Evolutionary conservation across 2,797 vertebrate species (phyloP), one percentile per base, ranked within the genome.

Genomic region (Sebastes flavidus): DNA sequence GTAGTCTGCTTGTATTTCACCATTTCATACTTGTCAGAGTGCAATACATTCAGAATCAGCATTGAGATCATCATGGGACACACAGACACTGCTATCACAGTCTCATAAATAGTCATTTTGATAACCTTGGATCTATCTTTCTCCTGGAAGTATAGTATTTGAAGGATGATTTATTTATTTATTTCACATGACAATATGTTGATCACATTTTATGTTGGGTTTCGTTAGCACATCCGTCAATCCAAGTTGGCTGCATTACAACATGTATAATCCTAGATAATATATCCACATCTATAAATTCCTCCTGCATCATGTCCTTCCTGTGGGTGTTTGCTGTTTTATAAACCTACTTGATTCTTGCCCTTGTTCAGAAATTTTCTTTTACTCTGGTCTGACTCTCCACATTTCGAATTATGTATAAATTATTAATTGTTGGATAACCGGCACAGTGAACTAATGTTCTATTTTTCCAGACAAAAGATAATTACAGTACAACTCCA

Each of bases 81-180:
- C 34, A 63, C 24, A 65, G 49, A 81, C 60, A 49, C 72, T 74
- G 2, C 9, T 20, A 20, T 74, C 13, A 55, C 54, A 49, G 75
- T 85, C 42, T 85, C 65, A 59, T 75, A 46, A 61, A 77, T 42
- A 69, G 24, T 36, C 8, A 61, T 61, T 74, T 63, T 76, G 56
- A 84, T 80, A 74, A 81, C 32, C 34, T 4, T 63, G 32, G 30
- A 73, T 65, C 55, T 72, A 22, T 69, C 72, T 36, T 62, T 66
- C 42, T 38, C 27, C 49, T 42, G 38, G 38, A 42, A 42, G 14
- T 42, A 42, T 56, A 20, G 36, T 20, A 16, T 42, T 68, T 77
- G 13, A 71, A 75, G 25, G 29, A 13, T 27, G n/a, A 66, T 65
- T 76, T 46, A 46, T 46, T 46, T 46, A 46, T 42, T 59, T 66